Base-by-base conservation (phyloP, 2,113 vertebrate genomes). In the Indicator maculatus region DNA sequence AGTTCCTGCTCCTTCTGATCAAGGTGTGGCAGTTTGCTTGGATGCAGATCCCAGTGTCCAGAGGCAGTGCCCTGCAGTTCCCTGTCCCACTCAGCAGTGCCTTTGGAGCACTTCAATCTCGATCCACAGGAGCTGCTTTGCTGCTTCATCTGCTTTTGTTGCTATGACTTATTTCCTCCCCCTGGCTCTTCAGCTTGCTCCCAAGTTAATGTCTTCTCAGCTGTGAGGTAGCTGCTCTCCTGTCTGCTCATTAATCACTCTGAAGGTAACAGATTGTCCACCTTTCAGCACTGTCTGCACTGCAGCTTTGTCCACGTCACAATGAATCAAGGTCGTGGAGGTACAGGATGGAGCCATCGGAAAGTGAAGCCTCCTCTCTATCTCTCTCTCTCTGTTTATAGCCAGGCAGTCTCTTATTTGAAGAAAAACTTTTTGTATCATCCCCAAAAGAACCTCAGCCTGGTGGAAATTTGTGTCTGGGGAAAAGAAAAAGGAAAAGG, bases 171-270 rank as follows among this genome's bases (percentile, higher is more conserved):
- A 96, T 95, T 97, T 96, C 97, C 97, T 97, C 96, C 95, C 96
- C 94, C 96, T 97, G 96, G 96, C 91, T 97, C 97, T 96, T 95
- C 90, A 94, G 78, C 59, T 96, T 97, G 95, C 81, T 97, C 61
- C n/a, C 63, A 95, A 96, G 90, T 95, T 97, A 97, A 97, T 97
- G 91, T 94, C 74, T 97, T 97, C 96, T 97, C 95, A 97, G 31
- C 93, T 97, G 87, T 95, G 73, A 91, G 73, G 83, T 94, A 90
- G 64, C 47, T 90, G 95, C 76, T 97, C 95, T 78, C 89, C 98
- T 97, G 97, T 98, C 97, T 98, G 97, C 98, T 96, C 98, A 98
- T 99, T 98, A 98, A 99, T 99, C 98, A 99, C 97, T 93, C 93
- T 96, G 98, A 98, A 98, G 97, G 98, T 98, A 98, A 98, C 96